Base-by-base conservation (phyloP, 2,888 invertebrate species). In the Synergus itoensis region DNA sequence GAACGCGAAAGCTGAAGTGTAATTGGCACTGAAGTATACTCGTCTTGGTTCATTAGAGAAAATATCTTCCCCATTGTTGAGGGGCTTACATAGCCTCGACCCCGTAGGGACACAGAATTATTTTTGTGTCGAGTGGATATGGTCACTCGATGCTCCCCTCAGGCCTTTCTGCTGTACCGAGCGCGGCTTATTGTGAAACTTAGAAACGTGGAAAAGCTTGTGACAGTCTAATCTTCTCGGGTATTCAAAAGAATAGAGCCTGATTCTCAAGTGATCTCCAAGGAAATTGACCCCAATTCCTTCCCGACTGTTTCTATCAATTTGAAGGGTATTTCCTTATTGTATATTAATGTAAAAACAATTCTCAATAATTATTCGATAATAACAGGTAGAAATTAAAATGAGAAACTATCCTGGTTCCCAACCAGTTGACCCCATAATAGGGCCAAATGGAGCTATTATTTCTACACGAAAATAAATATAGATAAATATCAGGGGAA, bases 1-100 rank as follows among this genome's bases (percentile, higher is more conserved):
- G 89, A 90, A 89, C 89, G 88, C 86, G 89, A 81, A 81, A 88
- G 82, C 89, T 88, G 88, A 89, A 91, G 91, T 91, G 91, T 92
- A 92, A 92, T 92, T 92, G 92, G 91, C 92, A 91, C 91, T 91
- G 90, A 87, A 92, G 92, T 89, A 87, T 87, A 90, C 92, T 92
- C 89, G 88, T 91, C 91, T 91, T 92, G 91, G 90, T 92, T 92
- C 92, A 92, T 92, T 92, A 92, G 91, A 91, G 91, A 90, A 91
- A 91, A 92, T 92, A 92, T 91, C 91, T 89, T 90, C 90, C 90
- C 91, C 87, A 90, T 91, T 91, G 91, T 91, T 87, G 87, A 90
- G 90, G 87, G 89, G 90, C 90, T 91, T 90, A 91, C 87, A 85
- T 85, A 76, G 79, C 82, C 76, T 77, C 81, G 81, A 78, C 81